Conservation (phyloP, 2,113 vertebrate genomes). For the Fulica atra region DNA sequence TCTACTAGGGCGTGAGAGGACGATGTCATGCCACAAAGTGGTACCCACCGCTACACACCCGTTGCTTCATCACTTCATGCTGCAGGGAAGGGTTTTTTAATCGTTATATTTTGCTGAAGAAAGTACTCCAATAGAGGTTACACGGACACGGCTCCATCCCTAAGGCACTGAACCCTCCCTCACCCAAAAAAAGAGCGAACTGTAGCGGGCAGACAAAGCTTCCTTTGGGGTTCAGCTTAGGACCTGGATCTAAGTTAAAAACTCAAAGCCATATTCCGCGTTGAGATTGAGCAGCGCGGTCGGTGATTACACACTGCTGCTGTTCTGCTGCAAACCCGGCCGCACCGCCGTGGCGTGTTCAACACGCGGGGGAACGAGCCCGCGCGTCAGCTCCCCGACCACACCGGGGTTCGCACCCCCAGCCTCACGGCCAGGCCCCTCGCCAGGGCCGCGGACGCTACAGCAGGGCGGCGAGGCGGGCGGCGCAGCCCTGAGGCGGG, state of each 20-base stretch:
- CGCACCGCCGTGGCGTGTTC: neutral
- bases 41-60: neutral
- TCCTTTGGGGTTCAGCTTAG: neutral
- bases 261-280: accelerated
- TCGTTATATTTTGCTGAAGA: neutral
- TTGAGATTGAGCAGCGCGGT: accelerated
- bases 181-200: neutral
- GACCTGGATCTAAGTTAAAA: neutral
- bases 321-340: neutral
- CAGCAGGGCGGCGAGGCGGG: accelerated
- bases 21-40: accelerated
- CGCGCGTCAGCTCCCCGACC: no score
- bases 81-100: neutral
- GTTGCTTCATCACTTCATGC: no score
- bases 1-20: neutral
- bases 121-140: neutral
- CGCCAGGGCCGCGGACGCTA: accelerated
- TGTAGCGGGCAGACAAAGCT: accelerated
- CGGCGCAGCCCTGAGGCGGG: accelerated
- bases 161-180: neutral
- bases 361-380: neutral
- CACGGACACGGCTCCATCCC: neutral
- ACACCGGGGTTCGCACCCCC: no score
- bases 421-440: no score
- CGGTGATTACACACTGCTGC: neutral